These are phyloP conservation scores for Platyura marginata DNA, from an alignment of 1,140 invertebrate species.

Conservation along the genomic window DNA sequence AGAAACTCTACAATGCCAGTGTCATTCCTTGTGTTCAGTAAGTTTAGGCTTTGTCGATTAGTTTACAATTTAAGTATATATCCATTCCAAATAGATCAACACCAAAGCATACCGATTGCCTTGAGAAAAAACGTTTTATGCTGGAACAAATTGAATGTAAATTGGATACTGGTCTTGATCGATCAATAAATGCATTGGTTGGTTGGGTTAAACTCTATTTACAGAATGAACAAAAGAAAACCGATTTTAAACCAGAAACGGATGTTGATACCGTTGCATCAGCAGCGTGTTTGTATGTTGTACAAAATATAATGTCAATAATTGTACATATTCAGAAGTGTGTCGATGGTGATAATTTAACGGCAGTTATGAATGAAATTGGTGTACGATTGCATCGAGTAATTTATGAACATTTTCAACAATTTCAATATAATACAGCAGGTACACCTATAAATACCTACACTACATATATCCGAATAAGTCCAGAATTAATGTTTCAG, in stretches of 20 bases:
- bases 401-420: conserved; percentile 89
- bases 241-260: conserved; percentile 87
- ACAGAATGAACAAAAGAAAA: conserved; percentile 86
- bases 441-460: too few species aligned
- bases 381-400: conserved; percentile 80
- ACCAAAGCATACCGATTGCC: conserved; percentile 68
- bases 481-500: too few species aligned
- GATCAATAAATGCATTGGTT: conserved; percentile 69
- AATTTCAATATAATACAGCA: conserved; percentile 89
- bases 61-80: not conserved
- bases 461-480: too few species aligned
- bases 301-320: conserved; percentile 61
- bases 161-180: conserved; percentile 76
- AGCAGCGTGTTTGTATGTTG: conserved; percentile 72
- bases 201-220: conserved; percentile 84
- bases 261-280: conserved; percentile 63
- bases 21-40: conserved; percentile 77
- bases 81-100: conserved; percentile 43
- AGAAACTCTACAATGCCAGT: conserved; percentile 84
- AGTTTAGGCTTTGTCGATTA: conserved; percentile 13
- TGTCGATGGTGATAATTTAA: conserved; percentile 87
- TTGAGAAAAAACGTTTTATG: conserved; percentile 70
- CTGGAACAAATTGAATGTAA: conserved; percentile 83
- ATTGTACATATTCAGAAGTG: conserved; percentile 64
- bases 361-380: conserved; percentile 70